Base-by-base conservation (phyloP, 2,113 vertebrate species). In the Cinclus cinclus region DNA sequence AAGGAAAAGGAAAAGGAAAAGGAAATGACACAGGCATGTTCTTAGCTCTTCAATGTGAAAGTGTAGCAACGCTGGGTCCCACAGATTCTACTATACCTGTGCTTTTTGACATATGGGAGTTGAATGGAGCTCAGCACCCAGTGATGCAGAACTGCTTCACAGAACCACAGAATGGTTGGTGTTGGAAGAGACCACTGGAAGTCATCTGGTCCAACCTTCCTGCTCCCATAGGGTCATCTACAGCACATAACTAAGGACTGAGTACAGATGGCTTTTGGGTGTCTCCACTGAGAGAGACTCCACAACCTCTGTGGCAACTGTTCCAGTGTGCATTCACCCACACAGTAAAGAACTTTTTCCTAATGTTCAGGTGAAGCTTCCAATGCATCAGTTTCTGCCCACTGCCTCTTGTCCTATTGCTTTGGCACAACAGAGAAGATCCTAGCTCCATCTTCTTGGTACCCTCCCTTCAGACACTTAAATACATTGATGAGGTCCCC, bases 271-370 rank as follows among this genome's bases (percentile, higher is more conserved):
- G 35, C 25, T 56, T 71, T 35, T 35, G 20, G 41, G 9, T 27
- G 49, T 18, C 49, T 49, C 41, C 41, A 41, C 41, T 47, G 31
- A 56, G 42, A 28, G 13, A 55, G 49, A 41, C 18, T 63, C 41
- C 9, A 3, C 30, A 71, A 8, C 21, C 6, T 25, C 41, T 56
- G 2, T 0, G 41, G 30, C 16, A 71, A 15, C 24, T 35, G 65
- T 14, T 71, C 46, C n/a, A 49, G 30, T 17, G 41, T 0, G 0
- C 1, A 1, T 12, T 33, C 55, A 62, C 8, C 6, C 0, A 0
- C n/a, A n/a, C 4, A 11, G 13, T 7, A 28, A 70, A 35, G 37
- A 44, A 37, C 7, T 25, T 71, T 30, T 63, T 71, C 25, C 41
- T 56, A 13, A 15, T 56, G 14, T 15, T 63, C 75, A 63, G 39